Conservation (phyloP, 2,888 invertebrate genomes). For the Andrena camellia region DNA sequence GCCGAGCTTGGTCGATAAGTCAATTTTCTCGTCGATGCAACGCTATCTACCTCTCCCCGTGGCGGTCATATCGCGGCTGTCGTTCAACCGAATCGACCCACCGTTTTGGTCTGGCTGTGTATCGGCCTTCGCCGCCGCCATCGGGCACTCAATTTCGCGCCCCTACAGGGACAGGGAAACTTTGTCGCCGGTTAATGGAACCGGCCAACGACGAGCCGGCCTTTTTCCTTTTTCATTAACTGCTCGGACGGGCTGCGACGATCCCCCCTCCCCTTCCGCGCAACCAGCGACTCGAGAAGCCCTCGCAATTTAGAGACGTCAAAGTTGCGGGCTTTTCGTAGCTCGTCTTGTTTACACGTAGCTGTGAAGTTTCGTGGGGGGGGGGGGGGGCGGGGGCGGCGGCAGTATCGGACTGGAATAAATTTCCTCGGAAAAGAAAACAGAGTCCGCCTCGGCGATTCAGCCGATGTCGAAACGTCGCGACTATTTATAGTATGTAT, state of each 20-base stretch:
- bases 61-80: conserved; percentile 47
- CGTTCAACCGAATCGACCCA: conserved; percentile 56
- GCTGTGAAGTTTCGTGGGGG: not conserved
- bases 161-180: conserved; percentile 13
- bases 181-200: conserved; percentile 44
- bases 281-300: not conserved
- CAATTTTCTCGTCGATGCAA: conserved; percentile 69
- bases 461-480: conserved; percentile 11
- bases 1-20: conserved; percentile 64
- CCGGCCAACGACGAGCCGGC: not conserved
- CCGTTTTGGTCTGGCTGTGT: conserved; percentile 44
- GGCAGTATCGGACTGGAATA: conserved; percentile 1
- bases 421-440: conserved; percentile 1
- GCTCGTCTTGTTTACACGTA: not conserved
- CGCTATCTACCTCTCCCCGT: conserved; percentile 48
- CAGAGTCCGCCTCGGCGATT: not conserved
- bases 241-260: not conserved
- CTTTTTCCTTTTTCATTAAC: conserved; percentile 3
- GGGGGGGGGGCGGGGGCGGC: not conserved
- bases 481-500: conserved; percentile 49
- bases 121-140: conserved; percentile 36
- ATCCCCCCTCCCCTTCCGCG: not conserved
- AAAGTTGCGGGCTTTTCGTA: not conserved
- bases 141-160: conserved; percentile 38
- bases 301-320: conserved; percentile 3